Base-by-base conservation (phyloP, 1,140 invertebrate genomes). In the Potamilus streckersoni region DNA sequence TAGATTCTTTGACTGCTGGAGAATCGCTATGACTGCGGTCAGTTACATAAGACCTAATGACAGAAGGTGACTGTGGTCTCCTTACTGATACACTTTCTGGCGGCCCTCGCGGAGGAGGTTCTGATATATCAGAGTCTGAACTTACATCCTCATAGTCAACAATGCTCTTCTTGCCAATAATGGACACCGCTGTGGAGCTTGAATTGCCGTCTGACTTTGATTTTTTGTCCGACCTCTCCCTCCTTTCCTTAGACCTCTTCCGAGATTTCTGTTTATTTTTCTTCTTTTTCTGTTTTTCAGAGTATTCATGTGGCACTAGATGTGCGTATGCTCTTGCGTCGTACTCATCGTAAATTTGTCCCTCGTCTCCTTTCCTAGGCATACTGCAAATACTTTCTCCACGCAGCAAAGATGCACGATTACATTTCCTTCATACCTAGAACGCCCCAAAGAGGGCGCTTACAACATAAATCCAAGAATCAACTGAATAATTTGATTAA, bases 121-220 rank as follows among this genome's bases (percentile, higher is more conserved):
- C 59, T 60, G 71, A 76, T 62, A 82, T 71, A 57, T 83, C 81
- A 63, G 83, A 83, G 74, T 86, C 87, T 62, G 85, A 87, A 78
- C 83, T 86, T 20, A 88, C 84, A 73, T 87, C 87, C 80, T 89
- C 86, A 74, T 89, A 88, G n/a, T 76, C 87, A 23, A 89, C 86
- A 57, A 87, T 81, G 66, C 75, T 72, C 27, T 70, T 72, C 61
- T 66, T 56, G n/a, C 70, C 75, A 55, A 73, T 57, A 17, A 16
- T 66, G 27, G 20, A 11, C 64, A 66, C 64, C 55, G 71, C 58
- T 49, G 71, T 65, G 1, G 69, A 70, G 13, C 70, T 62, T 23
- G 75, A 56, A 68, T 73, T 73, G 49, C 61, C 57, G 19, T 59
- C 27, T 23, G 75, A 72, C 65, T 13, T 73, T 68, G 49, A 69